These are phyloP conservation scores for Vanessa cardui DNA, from an alignment of 2,888 invertebrate genomes.

Conservation along the genomic window DNA sequence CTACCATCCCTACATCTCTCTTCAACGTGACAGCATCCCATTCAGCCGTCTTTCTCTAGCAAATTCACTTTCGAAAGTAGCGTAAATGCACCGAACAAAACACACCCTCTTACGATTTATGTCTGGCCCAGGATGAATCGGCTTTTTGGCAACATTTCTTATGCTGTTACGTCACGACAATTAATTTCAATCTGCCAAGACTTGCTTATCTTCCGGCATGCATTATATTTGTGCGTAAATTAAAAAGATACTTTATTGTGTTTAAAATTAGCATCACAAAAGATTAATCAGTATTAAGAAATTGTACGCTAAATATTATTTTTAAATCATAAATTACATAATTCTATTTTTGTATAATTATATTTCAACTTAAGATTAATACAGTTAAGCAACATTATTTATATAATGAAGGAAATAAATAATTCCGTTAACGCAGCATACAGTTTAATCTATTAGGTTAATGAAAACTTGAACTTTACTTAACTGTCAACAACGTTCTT, in stretches of 20 bases:
- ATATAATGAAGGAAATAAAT: conserved; percentile 31
- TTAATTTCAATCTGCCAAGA: conserved; percentile 18
- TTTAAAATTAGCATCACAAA: background rate
- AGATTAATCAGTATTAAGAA: background rate
- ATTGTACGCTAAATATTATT: too few relatives aligned
- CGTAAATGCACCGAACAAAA: conserved; percentile 66
- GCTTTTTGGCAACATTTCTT: conserved; percentile 36
- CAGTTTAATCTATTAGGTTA: conserved; percentile 58
- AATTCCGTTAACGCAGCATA: conserved; percentile 39
- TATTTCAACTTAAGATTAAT: too few relatives aligned
- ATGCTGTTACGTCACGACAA: conserved; percentile 28
- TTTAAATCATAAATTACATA: too few relatives aligned
- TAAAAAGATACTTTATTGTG: background rate
- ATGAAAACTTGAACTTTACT: conserved; percentile 61
- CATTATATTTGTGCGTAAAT: conserved; percentile 14
- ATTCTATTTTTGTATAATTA: too few relatives aligned
- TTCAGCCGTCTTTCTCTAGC: conserved; percentile 51
- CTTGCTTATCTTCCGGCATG: conserved; percentile 15
- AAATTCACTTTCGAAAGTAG: conserved; percentile 65
- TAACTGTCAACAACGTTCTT: conserved; percentile 57
- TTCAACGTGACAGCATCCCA: conserved; percentile 44
- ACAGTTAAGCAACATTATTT: conserved; percentile 12
- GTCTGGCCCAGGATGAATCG: conserved; percentile 50
- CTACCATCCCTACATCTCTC: conserved; percentile 64
- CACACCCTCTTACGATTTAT: conserved; percentile 57